Base-by-base conservation (phyloP, 2,797 vertebrate genomes). In the Glyptemys insculpta region DNA sequence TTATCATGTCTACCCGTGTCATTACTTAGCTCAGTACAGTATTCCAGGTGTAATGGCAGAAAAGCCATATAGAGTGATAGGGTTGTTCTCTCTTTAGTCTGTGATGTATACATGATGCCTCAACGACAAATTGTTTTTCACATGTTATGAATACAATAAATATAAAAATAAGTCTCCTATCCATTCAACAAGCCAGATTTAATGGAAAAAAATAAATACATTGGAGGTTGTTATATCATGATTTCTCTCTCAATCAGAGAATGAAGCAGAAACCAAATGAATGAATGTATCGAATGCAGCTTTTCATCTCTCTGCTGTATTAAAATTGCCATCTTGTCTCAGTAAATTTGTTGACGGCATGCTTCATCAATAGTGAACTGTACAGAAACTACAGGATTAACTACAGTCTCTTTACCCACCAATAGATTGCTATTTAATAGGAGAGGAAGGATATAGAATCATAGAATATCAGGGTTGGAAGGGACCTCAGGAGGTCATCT, bases 1-100 rank as follows among this genome's bases (percentile, higher is more conserved):
- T 97, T 97, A 95, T 96, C 95, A 91, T 89, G 90, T 93, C 76
- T 79, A 94, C 94, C 84, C 93, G 93, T 96, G 93, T 97, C 94
- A 96, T 92, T 95, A 18, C 89, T 91, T 85, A 94, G 86, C 52
- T 41, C 87, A 96, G 88, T 92, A 84, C 94, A 62, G 62, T 95
- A 93, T 81, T 95, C 92, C 92, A 97, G 94, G 95, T 97, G 94
- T 96, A 93, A 91, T 92, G 88, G 57, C 0, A 0, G 37, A 88
- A 94, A 68, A 79, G 29, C 6, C 34, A 49, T 8, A 11, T 41
- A 34, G 37, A 86, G 90, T 50, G 91, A 44, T 0, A 18, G 91
- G 34, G 81, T 62, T 0, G 9, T 88, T 82, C 96, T 78, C 53
- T 41, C 53, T 0, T 0, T 41, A 85, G 27, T 50, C 81, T 91